Conservation (phyloP, 2,113 vertebrate genomes). For the Pithys albifrons region DNA sequence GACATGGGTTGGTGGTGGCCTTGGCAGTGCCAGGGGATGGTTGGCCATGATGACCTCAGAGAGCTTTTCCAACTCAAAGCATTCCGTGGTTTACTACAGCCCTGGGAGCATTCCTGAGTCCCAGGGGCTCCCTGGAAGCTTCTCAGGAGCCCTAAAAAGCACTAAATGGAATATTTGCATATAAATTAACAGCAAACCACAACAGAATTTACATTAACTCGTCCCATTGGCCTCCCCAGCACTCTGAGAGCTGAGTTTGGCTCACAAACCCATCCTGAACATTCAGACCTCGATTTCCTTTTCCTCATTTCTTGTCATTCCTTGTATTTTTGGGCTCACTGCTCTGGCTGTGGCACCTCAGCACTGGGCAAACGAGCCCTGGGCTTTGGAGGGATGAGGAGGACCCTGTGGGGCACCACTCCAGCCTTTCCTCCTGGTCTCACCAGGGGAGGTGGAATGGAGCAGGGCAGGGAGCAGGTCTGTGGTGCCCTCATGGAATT, state of each 20-base stretch:
- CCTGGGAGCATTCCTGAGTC: neutral
- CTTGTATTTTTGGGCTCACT: neutral
- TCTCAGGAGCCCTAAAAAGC: neutral
- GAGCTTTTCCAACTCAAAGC: neutral
- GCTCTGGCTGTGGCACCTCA: neutral
- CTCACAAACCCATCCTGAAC: neutral
- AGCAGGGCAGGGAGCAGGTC: accelerated
- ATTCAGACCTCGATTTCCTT: neutral
- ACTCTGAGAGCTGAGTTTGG: neutral
- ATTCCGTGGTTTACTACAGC: too few species aligned
- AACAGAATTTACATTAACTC: neutral
- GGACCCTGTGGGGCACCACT: accelerated
- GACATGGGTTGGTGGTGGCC: neutral
- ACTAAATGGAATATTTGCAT: neutral
- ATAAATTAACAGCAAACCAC: neutral
- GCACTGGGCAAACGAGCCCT: neutral
- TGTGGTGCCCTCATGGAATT: neutral
- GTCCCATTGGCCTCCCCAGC: too few species aligned
- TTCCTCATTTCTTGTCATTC: neutral
- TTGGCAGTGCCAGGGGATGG: neutral
- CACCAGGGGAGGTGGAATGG: neutral
- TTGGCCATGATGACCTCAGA: too few species aligned
- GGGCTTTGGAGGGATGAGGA: neutral
- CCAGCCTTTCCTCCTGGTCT: accelerated
- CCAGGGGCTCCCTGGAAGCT: neutral